Conservation (phyloP, 2,888 invertebrate genomes). For the Parnassius glacialis region DNA sequence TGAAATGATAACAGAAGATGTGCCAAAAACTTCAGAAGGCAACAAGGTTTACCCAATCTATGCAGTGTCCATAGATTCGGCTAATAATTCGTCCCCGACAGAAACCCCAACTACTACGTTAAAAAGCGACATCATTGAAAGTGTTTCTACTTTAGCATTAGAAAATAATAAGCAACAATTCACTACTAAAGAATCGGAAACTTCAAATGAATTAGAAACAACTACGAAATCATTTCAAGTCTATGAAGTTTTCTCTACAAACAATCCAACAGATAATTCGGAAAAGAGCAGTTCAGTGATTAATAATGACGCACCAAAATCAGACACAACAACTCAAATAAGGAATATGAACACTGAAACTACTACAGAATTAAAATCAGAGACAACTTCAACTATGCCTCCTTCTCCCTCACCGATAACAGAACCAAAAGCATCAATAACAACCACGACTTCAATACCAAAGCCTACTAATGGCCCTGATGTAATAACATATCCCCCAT, state of each 20-base stretch:
- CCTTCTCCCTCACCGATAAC: constrained; percentile 46
- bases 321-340: constrained; percentile 48
- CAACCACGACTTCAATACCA: constrained; percentile 40
- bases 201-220: constrained; percentile 50
- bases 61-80: constrained; percentile 46
- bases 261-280: constrained; percentile 38
- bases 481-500: constrained; percentile 65
- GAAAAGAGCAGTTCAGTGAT: constrained; percentile 40
- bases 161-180: constrained; percentile 45
- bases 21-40: constrained; percentile 37
- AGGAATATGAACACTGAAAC: constrained; percentile 60
- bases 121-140: constrained; percentile 58
- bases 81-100: constrained; percentile 36
- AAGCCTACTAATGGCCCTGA: constrained; percentile 52
- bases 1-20: constrained; percentile 30
- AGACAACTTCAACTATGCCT: constrained; percentile 61
- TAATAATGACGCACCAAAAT: constrained; percentile 36
- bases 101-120: constrained; percentile 37
- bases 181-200: constrained; percentile 44
- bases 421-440: constrained; percentile 39
- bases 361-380: constrained; percentile 61
- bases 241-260: constrained; percentile 63
- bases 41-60: constrained; percentile 54
- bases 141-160: constrained; percentile 65
- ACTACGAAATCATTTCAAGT: constrained; percentile 65